Conservation (phyloP, 2,888 invertebrate species). For the Orthonevra nobilis region DNA sequence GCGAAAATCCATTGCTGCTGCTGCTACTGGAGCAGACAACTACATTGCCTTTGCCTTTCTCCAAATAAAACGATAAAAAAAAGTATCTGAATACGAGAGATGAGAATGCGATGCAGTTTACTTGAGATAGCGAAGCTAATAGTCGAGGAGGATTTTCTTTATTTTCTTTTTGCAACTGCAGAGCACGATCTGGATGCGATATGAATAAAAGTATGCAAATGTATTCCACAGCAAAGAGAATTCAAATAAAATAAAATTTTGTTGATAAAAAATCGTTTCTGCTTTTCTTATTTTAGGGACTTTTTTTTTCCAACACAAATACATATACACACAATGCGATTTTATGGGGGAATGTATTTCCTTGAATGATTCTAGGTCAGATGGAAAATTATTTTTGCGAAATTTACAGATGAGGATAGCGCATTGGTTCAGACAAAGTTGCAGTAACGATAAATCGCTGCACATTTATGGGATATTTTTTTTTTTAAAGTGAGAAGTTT, state of each 20-base stretch:
- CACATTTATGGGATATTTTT: too few species aligned
- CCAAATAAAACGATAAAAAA: slow-evolving; percentile 6
- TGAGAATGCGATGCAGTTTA: slow-evolving; percentile 57
- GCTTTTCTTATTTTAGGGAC: background rate
- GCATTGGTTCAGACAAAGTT: slow-evolving; percentile 25
- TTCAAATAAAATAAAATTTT: slow-evolving; percentile 30
- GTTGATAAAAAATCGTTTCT: background rate
- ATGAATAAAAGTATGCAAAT: slow-evolving; percentile 41
- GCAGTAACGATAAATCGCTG: too few species aligned
- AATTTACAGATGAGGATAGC: slow-evolving; percentile 1
- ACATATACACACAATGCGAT: too few species aligned
- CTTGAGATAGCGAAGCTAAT: slow-evolving; percentile 51
- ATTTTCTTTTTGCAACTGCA: slow-evolving; percentile 3
- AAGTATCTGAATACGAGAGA: background rate
- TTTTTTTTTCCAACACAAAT: slow-evolving; percentile 7
- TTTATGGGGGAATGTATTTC: background rate
- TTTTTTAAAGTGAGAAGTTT: too few species aligned
- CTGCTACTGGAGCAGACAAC: background rate
- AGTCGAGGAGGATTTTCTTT: slow-evolving; percentile 53
- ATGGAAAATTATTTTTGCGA: slow-evolving; percentile 30
- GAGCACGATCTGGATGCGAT: slow-evolving; percentile 47
- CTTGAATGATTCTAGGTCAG: slow-evolving; percentile 28
- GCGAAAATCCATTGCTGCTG: slow-evolving; percentile 39
- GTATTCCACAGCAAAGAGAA: slow-evolving; percentile 25
- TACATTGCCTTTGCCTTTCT: slow-evolving; percentile 37